Evolutionary conservation across 1,140 invertebrate genomes (phyloP).

Genomic region (Heliconius hermathena): DNA sequence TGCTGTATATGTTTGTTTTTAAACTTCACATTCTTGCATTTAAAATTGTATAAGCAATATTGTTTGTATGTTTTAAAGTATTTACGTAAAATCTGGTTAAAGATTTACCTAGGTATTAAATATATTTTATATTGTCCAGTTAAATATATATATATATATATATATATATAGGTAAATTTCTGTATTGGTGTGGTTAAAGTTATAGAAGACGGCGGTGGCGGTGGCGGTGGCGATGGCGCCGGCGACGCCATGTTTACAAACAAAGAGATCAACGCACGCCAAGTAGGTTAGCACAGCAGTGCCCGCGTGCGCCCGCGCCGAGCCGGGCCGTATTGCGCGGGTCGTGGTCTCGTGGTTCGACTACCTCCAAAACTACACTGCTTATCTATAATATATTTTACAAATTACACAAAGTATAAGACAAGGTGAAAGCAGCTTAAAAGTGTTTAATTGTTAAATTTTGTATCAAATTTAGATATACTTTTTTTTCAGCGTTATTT

Average conservation of each 20-base stretch:
- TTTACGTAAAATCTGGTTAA: background rate
- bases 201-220: slow-evolving; percentile 48
- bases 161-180: background rate
- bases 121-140: background rate
- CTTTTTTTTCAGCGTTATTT: background rate
- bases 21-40: background rate
- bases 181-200: slow-evolving; percentile 16
- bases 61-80: background rate
- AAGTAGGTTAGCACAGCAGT: slow-evolving; percentile 75
- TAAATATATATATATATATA: background rate
- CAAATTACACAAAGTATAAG: background rate
- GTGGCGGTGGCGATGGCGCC: slow-evolving; percentile 35
- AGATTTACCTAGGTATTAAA: background rate
- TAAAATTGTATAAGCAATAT: background rate
- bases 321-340: slow-evolving; percentile 64
- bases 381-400: slow-evolving; percentile 16
- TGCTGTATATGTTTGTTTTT: background rate
- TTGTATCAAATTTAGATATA: background rate
- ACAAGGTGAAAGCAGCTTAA: background rate
- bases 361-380: slow-evolving; percentile 44
- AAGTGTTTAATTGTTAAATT: too few relatives aligned
- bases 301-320: slow-evolving; percentile 51
- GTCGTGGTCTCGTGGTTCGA: slow-evolving; percentile 63
- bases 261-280: slow-evolving; percentile 78
- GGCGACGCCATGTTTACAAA: slow-evolving; percentile 79